These are phyloP conservation scores for silkworm (Bombyx mori) DNA, from an alignment of 1,140 invertebrate species.

Conservation along the genomic window DNA sequence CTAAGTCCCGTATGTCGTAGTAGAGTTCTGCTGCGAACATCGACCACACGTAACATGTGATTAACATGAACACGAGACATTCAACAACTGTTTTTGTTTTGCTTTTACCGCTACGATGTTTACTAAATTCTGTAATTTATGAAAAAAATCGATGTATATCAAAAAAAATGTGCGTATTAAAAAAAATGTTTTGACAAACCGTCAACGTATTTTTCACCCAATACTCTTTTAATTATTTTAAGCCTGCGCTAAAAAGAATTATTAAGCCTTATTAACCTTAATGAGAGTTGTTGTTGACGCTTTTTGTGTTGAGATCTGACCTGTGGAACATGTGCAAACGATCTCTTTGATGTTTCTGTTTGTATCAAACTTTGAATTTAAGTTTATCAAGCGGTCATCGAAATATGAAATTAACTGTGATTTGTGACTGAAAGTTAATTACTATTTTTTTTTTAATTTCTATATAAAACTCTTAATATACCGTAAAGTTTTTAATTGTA, in stretches of 20 bases:
- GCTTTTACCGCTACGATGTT: constrained; percentile 69
- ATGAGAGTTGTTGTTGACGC: constrained; percentile 40
- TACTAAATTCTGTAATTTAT: constrained; percentile 49
- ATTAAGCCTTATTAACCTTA: constrained; percentile 61
- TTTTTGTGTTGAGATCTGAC: constrained; percentile 57
- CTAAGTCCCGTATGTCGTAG: too few relatives aligned
- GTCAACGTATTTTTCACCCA: constrained; percentile 69
- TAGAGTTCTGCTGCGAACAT: too few relatives aligned
- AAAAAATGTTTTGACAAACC: constrained; percentile 37
- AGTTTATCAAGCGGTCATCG: constrained; percentile 20
- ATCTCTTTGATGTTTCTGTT: constrained; percentile 30
- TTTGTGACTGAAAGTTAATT: too few relatives aligned
- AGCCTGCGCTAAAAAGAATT: constrained; percentile 53
- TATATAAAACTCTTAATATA: too few relatives aligned
- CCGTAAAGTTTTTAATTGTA: too few relatives aligned
- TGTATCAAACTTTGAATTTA: constrained; percentile 4
- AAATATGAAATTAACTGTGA: constrained; percentile 30
- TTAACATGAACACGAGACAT: constrained; percentile 62
- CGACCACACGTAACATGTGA: constrained; percentile 55
- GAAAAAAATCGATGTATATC: constrained; percentile 35
- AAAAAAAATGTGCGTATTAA: constrained; percentile 36
- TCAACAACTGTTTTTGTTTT: constrained; percentile 61
- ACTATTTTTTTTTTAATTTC: too few relatives aligned
- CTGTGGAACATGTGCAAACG: constrained; percentile 32
- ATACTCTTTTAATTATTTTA: constrained; percentile 56